Conservation (phyloP, 2,797 vertebrate genomes). For the Adrianichthys oophorus region DNA sequence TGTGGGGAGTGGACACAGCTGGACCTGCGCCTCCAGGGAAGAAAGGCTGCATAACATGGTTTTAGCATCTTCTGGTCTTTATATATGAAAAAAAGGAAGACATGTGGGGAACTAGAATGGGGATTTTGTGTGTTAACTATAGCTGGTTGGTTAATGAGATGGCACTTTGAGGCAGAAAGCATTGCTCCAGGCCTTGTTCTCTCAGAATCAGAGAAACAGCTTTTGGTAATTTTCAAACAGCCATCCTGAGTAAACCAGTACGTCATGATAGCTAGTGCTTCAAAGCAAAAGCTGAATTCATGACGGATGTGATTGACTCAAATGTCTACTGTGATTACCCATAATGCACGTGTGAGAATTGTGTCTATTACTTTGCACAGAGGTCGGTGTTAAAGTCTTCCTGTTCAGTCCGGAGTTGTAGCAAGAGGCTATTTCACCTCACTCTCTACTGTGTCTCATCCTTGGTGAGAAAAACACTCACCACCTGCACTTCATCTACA, state of each 20-base stretch:
- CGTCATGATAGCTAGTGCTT: conserved; percentile 45
- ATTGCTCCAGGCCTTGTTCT: conserved; percentile 31
- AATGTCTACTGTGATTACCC: conserved; percentile 55
- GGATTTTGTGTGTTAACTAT: conserved; percentile 23
- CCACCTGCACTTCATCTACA: conserved; percentile 67
- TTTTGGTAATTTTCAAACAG: conserved; percentile 49
- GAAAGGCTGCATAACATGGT: conserved; percentile 56
- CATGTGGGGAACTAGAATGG: conserved; percentile 20
- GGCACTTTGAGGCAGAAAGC: conserved; percentile 20
- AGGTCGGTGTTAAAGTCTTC: conserved; percentile 16
- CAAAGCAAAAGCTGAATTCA: conserved; percentile 34
- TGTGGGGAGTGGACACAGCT: conserved; percentile 39
- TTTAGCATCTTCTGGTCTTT: conserved; percentile 43
- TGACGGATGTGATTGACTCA: conserved; percentile 37
- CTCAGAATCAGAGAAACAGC: conserved; percentile 41
- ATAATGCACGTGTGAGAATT: conserved; percentile 40
- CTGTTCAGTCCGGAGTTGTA: conserved; percentile 25
- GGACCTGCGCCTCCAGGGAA: conserved; percentile 43
- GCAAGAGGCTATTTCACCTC: conserved; percentile 38
- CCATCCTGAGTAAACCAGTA: conserved; percentile 17
- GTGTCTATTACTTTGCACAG: conserved; percentile 34
- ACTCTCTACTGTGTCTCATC: conserved; percentile 42
- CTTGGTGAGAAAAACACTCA: conserved; percentile 58
- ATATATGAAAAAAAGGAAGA: conserved; percentile 50
- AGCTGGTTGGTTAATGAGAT: conserved; percentile 26